phyloP scores from a whole-genome alignment of 2,888 invertebrate genomes.

The Campoplex nolae region DNA sequence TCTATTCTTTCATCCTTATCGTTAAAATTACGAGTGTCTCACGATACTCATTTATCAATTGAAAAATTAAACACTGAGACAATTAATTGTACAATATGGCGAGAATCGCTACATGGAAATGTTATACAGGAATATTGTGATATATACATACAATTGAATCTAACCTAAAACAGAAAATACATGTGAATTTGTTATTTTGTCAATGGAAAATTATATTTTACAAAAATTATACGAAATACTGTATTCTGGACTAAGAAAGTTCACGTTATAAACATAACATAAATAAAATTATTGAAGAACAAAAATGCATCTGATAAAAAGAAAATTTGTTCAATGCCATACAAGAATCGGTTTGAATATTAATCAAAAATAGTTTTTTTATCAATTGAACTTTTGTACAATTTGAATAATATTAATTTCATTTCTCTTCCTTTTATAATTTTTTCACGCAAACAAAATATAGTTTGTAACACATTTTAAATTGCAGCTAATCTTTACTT shows the following conservation, averaged over 20 bases:
- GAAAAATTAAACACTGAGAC: neutral
- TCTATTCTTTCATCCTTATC: neutral
- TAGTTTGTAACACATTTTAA: neutral
- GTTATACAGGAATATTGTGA: neutral
- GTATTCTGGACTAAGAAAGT: neutral
- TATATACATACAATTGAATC: neutral
- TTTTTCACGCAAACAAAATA: neutral
- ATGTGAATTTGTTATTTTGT: neutral
- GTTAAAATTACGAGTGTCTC: neutral
- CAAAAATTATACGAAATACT: neutral
- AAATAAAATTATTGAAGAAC: neutral
- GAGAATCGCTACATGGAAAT: neutral
- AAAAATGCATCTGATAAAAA: neutral
- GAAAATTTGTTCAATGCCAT: neutral
- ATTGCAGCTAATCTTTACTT: neutral
- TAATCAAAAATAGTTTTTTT: neutral
- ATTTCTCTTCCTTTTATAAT: neutral
- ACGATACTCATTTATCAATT: neutral
- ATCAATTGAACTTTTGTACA: neutral
- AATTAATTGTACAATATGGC: neutral
- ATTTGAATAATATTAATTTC: neutral
- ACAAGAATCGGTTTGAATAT: neutral
- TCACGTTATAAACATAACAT: neutral
- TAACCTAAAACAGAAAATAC: neutral
- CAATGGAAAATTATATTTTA: neutral